Conservation (phyloP, 1,140 invertebrate genomes). For the Zelostemma sp. region DNA sequence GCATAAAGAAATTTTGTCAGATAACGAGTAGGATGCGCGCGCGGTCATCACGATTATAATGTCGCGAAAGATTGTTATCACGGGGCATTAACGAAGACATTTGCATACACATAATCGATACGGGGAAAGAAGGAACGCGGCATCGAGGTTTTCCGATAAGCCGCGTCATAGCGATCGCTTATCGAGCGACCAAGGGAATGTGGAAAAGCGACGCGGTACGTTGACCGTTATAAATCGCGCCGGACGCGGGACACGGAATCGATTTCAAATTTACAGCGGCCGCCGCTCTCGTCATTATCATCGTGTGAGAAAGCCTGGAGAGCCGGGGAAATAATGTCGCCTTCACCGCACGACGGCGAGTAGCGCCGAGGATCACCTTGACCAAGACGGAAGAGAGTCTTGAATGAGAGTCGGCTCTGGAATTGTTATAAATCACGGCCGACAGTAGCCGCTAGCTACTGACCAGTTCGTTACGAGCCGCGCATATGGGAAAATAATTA, state of each 20-base stretch:
- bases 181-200: not conserved
- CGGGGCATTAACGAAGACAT: slow-evolving; percentile 22
- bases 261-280: slow-evolving; percentile 28
- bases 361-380: slow-evolving; percentile 46
- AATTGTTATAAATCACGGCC: slow-evolving; percentile 62
- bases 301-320: slow-evolving; percentile 6
- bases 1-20: slow-evolving; percentile 26
- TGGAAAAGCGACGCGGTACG: slow-evolving; percentile 13
- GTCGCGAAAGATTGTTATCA: slow-evolving; percentile 17
- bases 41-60: slow-evolving; percentile 19
- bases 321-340: slow-evolving; percentile 32
- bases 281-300: slow-evolving; percentile 36
- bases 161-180: slow-evolving; percentile 11
- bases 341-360: slow-evolving; percentile 20
- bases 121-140: not conserved
- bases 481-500: slow-evolving; percentile 65
- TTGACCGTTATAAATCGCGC: slow-evolving; percentile 25
- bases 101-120: slow-evolving; percentile 10
- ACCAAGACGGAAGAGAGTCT: slow-evolving; percentile 48
- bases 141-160: not conserved
- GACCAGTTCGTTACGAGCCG: slow-evolving; percentile 53
- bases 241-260: slow-evolving; percentile 12
- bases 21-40: slow-evolving; percentile 5
- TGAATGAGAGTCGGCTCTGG: slow-evolving; percentile 40
- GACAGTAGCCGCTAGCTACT: slow-evolving; percentile 63